phyloP scores from a whole-genome alignment of 2,888 invertebrate genomes.

The Serripes groenlandicus region DNA sequence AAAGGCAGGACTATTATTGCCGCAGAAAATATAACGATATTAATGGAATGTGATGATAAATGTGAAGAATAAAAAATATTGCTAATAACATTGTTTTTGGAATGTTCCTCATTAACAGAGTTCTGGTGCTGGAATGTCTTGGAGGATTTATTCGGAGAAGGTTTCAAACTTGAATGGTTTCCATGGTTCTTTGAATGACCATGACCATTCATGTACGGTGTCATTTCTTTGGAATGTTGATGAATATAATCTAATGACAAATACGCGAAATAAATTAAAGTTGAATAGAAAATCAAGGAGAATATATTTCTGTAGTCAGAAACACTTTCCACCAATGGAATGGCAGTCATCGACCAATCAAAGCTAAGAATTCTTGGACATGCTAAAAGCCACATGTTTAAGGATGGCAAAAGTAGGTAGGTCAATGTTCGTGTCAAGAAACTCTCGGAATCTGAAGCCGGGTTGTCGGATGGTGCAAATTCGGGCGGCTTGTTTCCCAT shows the following conservation, averaged over 20 bases:
- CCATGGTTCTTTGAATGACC: constrained; percentile 66
- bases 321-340: constrained; percentile 93
- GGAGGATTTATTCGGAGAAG: constrained; percentile 45
- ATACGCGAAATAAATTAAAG: constrained; percentile 76
- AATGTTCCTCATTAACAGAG: constrained; percentile 22
- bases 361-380: constrained; percentile 96
- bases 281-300: constrained; percentile 91
- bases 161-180: constrained; percentile 41
- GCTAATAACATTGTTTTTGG: constrained; percentile 16
- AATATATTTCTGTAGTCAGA: constrained; percentile 93
- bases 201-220: constrained; percentile 75
- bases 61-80: constrained; percentile 19
- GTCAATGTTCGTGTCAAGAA: constrained; percentile 94
- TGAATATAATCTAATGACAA: constrained; percentile 71
- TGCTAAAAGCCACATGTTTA: constrained; percentile 95
- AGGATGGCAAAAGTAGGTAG: constrained; percentile 96
- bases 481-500: constrained; percentile 91
- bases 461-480: constrained; percentile 98
- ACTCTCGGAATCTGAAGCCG: constrained; percentile 95
- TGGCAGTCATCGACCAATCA: constrained; percentile 99
- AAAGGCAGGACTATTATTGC: constrained; percentile 96
- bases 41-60: constrained; percentile 64
- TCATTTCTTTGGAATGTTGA: constrained; percentile 31
- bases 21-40: constrained; percentile 85
- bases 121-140: constrained; percentile 47